Conservation (phyloP, 2,797 vertebrate genomes). For the Malacoctenus gilli region DNA sequence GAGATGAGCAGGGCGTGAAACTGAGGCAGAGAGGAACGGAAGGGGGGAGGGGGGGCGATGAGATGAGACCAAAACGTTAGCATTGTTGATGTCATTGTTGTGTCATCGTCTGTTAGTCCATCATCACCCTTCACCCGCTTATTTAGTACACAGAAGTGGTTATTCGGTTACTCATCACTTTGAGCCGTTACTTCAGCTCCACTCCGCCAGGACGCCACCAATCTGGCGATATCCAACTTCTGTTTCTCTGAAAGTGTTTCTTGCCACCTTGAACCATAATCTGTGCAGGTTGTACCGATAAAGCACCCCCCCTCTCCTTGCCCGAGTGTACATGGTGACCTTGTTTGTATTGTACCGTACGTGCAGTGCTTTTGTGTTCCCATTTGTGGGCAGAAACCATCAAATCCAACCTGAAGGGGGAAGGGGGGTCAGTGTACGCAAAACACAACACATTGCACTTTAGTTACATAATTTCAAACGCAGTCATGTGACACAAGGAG, state of each 20-base stretch:
- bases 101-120: slow-evolving; percentile 7
- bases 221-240: slow-evolving; percentile 6
- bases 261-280: background rate
- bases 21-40: slow-evolving; percentile 62
- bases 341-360: slow-evolving; percentile 54
- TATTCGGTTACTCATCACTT: background rate
- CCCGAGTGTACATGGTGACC: slow-evolving; percentile 45
- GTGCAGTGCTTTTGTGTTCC: slow-evolving; percentile 60
- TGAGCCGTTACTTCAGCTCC: background rate
- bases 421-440: slow-evolving; percentile 10
- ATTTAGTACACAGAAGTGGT: background rate
- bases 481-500: background rate
- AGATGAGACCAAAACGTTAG: slow-evolving; percentile 62
- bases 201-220: background rate
- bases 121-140: slow-evolving; percentile 1
- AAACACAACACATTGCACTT: background rate
- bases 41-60: slow-evolving; percentile 16
- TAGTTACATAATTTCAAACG: slow-evolving; percentile 3
- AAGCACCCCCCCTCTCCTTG: slow-evolving; percentile 10
- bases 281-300: slow-evolving; percentile 26
- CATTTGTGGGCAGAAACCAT: slow-evolving; percentile 27
- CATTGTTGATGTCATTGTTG: slow-evolving; percentile 49
- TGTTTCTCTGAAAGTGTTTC: slow-evolving; percentile 2
- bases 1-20: slow-evolving; percentile 87
- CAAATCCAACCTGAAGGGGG: slow-evolving; percentile 8